Percentiles rank a stretch among this genome's conserved stretches.
Evolutionary conservation across 1,140 invertebrate genomes (phyloP).

Genomic region (Drosophila novamexicana): DNA sequence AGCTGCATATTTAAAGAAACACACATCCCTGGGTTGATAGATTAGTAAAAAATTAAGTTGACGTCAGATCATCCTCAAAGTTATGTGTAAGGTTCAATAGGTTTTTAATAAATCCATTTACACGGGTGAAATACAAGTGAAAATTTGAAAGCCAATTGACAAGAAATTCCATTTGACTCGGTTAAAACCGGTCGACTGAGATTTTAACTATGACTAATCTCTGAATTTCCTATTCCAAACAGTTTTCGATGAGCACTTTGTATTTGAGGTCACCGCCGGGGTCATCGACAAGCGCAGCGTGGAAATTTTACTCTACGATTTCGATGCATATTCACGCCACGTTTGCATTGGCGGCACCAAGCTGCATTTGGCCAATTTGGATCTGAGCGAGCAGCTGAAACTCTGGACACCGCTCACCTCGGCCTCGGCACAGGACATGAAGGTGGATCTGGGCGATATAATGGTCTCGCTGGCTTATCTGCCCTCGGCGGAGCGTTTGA

Average conservation of each 20-base stretch:
- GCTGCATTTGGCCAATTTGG: slow-evolving; percentile 85
- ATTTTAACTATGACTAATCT: too few species aligned
- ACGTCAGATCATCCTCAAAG: too few species aligned
- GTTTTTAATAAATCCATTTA: too few species aligned
- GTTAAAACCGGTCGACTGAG: too few species aligned
- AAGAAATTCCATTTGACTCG: too few species aligned
- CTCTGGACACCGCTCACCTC: slow-evolving; percentile 85
- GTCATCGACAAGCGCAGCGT: slow-evolving; percentile 86
- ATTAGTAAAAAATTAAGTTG: too few species aligned
- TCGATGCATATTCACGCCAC: slow-evolving; percentile 88
- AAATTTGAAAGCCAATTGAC: too few species aligned
- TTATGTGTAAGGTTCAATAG: too few species aligned
- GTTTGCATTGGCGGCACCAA: slow-evolving; percentile 86
- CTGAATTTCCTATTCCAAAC: slow-evolving; percentile 4
- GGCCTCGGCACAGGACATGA: slow-evolving; percentile 83
- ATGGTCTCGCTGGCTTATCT: slow-evolving; percentile 89
- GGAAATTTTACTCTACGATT: slow-evolving; percentile 87
- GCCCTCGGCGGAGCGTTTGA: slow-evolving; percentile 88
- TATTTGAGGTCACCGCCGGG: slow-evolving; percentile 89
- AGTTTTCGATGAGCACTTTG: slow-evolving; percentile 90
- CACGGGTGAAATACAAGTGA: too few species aligned
- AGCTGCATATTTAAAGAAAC: too few species aligned
- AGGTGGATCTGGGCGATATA: slow-evolving; percentile 87
- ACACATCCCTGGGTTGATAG: too few species aligned
- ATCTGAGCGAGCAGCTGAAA: slow-evolving; percentile 84